Evolutionary conservation across 1,140 invertebrate species (phyloP).

Genomic region (Camponotus pennsylvanicus): DNA sequence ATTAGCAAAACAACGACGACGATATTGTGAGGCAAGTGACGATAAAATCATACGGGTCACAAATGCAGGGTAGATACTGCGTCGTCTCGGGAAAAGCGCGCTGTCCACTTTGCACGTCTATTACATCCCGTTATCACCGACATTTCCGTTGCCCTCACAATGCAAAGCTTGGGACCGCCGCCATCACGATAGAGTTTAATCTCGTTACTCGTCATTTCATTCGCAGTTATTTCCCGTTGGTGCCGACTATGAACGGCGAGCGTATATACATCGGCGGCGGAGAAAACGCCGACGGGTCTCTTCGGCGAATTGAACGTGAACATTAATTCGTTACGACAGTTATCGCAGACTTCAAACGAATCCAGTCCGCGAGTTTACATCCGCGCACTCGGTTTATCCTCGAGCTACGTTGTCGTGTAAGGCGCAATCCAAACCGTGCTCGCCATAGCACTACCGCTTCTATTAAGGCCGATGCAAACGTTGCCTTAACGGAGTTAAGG

Average conservation of each 20-base stretch:
- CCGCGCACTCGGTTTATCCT: slow-evolving; percentile 11
- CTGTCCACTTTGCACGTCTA: slow-evolving; percentile 21
- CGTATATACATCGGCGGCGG: slow-evolving; percentile 7
- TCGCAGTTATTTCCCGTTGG: slow-evolving; percentile 25
- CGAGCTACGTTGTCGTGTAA: slow-evolving; percentile 4
- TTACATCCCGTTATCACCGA: slow-evolving; percentile 13
- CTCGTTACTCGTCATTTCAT: slow-evolving; percentile 53
- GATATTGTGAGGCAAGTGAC: background rate
- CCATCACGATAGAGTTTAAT: slow-evolving; percentile 37
- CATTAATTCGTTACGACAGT: slow-evolving; percentile 44
- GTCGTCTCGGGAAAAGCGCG: slow-evolving; percentile 10
- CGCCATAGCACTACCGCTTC: slow-evolving; percentile 41
- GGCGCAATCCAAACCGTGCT: slow-evolving; percentile 39
- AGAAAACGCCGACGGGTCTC: background rate
- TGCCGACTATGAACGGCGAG: slow-evolving; percentile 1
- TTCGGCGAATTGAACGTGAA: slow-evolving; percentile 51
- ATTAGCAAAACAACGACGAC: background rate
- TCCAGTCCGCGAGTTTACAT: slow-evolving; percentile 15
- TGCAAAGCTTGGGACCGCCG: background rate
- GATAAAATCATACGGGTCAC: slow-evolving; percentile 22
- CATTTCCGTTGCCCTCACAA: slow-evolving; percentile 20
- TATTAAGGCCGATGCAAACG: slow-evolving; percentile 70
- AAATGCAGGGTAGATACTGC: background rate
- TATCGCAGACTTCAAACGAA: slow-evolving; percentile 58
- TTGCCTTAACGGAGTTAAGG: slow-evolving; percentile 47